A percentile compares a stretch with the other conserved stretches of the same genome.
phyloP scores from a whole-genome alignment of 2,797 vertebrate species.

The Myotis findleyi region DNA sequence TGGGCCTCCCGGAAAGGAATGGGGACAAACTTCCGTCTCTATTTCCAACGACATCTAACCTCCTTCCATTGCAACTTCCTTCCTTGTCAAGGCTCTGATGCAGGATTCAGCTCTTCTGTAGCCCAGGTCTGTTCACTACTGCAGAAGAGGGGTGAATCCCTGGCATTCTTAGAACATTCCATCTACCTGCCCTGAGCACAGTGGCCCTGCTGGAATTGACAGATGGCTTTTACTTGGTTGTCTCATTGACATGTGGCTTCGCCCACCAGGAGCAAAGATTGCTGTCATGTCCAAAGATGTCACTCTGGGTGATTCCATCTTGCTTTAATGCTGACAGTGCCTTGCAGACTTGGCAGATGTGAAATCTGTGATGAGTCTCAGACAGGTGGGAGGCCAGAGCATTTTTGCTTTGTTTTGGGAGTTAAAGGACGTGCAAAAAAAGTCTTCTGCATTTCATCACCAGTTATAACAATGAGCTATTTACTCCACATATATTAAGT shows the following conservation, averaged over 20 bases:
- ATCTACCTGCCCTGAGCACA: constrained; percentile 25
- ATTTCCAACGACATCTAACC: neutral
- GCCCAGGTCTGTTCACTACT: neutral
- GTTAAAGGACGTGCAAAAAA: constrained; percentile 17
- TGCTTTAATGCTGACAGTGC: constrained; percentile 44
- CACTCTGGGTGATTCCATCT: constrained; percentile 53
- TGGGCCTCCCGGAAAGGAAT: neutral
- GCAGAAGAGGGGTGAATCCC: neutral
- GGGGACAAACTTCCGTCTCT: neutral
- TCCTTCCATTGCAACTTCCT: neutral
- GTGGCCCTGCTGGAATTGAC: constrained; percentile 9
- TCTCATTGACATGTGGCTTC: constrained; percentile 46
- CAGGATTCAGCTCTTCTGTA: neutral
- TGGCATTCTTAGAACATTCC: neutral
- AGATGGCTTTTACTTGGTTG: constrained; percentile 50
- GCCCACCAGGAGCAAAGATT: constrained; percentile 22
- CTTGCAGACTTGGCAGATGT: constrained; percentile 20
- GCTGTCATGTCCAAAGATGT: constrained; percentile 25
- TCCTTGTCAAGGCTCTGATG: constrained; percentile 19
- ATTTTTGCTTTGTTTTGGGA: constrained; percentile 54
- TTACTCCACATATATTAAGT: constrained; percentile 24
- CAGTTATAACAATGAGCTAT: neutral
- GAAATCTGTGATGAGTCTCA: constrained; percentile 5
- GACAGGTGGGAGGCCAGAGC: neutral
- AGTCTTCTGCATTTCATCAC: constrained; percentile 16